phyloP scores from a whole-genome alignment of 2,113 vertebrate genomes.

The Cichladusa arquata region DNA sequence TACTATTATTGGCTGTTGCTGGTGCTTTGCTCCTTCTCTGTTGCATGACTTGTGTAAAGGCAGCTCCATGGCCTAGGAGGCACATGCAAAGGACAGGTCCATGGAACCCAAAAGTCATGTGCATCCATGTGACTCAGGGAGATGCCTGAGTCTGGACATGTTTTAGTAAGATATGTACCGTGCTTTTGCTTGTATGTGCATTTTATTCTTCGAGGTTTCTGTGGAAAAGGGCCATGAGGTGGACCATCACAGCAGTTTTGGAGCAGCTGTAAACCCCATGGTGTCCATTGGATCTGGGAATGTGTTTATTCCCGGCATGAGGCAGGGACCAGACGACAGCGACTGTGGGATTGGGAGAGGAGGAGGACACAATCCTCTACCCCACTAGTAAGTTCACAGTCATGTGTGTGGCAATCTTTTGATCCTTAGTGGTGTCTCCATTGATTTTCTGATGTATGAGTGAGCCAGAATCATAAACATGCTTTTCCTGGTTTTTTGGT shows the following conservation, averaged over 20 bases:
- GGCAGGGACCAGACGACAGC: neutral
- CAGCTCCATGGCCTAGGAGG: neutral
- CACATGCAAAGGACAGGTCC: fast-evolving
- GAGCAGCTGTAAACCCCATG: neutral
- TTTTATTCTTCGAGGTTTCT: neutral
- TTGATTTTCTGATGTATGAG: neutral
- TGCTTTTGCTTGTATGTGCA: neutral
- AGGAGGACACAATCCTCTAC: neutral
- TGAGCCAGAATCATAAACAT: neutral
- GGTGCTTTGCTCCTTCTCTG: neutral
- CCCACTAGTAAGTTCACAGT: neutral
- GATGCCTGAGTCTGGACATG: fast-evolving
- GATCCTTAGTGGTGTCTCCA: neutral
- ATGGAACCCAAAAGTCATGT: neutral
- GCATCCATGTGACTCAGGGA: fast-evolving
- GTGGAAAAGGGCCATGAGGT: neutral
- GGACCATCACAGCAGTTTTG: neutral
- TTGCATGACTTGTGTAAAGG: fast-evolving
- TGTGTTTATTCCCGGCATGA: neutral
- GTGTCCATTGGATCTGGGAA: neutral
- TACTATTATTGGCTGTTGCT: neutral
- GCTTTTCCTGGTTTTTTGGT: neutral
- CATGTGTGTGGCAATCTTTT: fast-evolving
- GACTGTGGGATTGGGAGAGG: neutral
- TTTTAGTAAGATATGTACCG: neutral